Percentiles rank a stretch among this genome's conserved stretches.
phyloP scores from a whole-genome alignment of 2,888 invertebrate species.

The Nowickia ferox region DNA sequence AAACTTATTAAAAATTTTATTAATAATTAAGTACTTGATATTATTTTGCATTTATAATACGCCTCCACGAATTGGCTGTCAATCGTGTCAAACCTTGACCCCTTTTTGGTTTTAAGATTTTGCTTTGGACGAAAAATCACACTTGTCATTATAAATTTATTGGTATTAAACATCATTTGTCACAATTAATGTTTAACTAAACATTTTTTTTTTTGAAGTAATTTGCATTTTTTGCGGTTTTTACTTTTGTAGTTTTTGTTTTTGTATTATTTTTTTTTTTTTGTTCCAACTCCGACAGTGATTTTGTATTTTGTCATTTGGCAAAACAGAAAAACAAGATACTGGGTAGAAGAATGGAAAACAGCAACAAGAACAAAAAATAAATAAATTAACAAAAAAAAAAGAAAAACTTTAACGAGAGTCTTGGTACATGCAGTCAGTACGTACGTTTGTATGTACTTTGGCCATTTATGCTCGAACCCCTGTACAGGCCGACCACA shows the following conservation, averaged over 20 bases:
- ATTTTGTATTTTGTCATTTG: constrained; percentile 54
- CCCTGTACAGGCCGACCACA: constrained; percentile 60
- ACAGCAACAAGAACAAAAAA: constrained; percentile 40
- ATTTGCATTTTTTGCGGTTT: constrained; percentile 76
- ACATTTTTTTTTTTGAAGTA: constrained; percentile 60
- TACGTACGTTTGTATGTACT: constrained; percentile 61
- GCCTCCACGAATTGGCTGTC: constrained; percentile 1
- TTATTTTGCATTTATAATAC: constrained; percentile 9
- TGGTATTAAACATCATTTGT: constrained; percentile 71
- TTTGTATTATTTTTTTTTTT: too few relatives aligned
- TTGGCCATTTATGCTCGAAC: constrained; percentile 60
- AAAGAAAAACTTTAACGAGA: constrained; percentile 14
- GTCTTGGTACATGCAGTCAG: constrained; percentile 59
- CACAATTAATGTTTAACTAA: constrained; percentile 71
- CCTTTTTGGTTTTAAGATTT: constrained; percentile 40
- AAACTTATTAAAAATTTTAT: constrained; percentile 6
- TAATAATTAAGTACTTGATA: not conserved
- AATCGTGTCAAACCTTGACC: constrained; percentile 61
- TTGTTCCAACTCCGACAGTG: constrained; percentile 1
- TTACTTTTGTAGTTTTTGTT: constrained; percentile 48
- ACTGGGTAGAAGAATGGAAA: constrained; percentile 17
- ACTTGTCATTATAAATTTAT: constrained; percentile 70
- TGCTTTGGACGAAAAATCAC: constrained; percentile 56
- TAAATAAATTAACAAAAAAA: not conserved
- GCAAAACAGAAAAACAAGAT: constrained; percentile 19